Conservation (phyloP, 2,888 invertebrate species). For the Argynnis bischoffii region DNA sequence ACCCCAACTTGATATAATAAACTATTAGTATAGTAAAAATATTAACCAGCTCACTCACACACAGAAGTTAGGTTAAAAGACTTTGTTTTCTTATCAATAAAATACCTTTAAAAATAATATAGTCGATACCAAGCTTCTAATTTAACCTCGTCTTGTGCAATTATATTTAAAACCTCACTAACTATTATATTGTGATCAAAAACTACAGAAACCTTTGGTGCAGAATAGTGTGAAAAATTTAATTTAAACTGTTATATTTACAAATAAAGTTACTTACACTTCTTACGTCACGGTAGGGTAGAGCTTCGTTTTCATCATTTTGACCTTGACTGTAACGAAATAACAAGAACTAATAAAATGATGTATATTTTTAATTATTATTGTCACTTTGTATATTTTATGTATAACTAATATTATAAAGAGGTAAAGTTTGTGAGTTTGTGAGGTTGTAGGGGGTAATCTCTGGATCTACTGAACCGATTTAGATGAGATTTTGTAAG, state of each 20-base stretch:
- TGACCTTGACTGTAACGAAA: slow-evolving; percentile 88
- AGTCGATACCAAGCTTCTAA: background rate
- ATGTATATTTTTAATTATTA: background rate
- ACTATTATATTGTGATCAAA: background rate
- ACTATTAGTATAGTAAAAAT: background rate
- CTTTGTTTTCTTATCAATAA: background rate
- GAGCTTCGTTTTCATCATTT: slow-evolving; percentile 94
- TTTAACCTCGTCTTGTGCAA: background rate
- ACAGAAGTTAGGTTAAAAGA: background rate
- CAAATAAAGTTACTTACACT: slow-evolving; percentile 86
- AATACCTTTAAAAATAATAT: background rate
- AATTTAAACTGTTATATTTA: slow-evolving; percentile 15
- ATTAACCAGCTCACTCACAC: background rate
- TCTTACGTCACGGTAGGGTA: slow-evolving; percentile 90
- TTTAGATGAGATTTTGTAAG: no score
- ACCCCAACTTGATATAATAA: slow-evolving; percentile 11
- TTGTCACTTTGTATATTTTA: no score
- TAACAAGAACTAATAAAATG: background rate
- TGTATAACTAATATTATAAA: no score
- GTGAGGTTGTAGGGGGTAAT: no score
- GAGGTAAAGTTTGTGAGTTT: no score
- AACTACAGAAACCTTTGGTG: slow-evolving; percentile 14
- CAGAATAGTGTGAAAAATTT: slow-evolving; percentile 12
- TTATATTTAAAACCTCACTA: slow-evolving; percentile 1
- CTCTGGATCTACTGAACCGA: no score